Conservation (phyloP, 2,797 vertebrate genomes). For the Streptopelia turtur region DNA sequence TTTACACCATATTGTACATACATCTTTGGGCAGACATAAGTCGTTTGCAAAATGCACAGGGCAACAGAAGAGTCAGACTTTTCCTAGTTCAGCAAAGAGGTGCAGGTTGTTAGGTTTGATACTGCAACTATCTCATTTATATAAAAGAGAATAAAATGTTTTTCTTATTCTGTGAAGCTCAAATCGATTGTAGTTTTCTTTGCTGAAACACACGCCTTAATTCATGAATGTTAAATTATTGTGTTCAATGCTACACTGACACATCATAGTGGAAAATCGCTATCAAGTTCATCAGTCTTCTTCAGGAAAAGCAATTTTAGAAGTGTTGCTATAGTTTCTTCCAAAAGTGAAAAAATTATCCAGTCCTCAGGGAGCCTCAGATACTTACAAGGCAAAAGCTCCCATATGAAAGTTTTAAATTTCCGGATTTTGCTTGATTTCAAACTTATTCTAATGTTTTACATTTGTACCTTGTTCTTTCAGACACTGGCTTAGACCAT, state of each 20-base stretch:
- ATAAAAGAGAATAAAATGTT: not conserved
- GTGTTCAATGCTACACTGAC: not conserved
- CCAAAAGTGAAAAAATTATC: not conserved
- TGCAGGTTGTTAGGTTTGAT: not conserved
- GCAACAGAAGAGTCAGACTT: not conserved
- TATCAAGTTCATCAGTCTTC: not conserved
- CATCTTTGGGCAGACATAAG: not conserved
- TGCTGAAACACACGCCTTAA: not conserved
- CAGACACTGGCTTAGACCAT: slow-evolving; percentile 92
- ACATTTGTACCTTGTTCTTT: slow-evolving; percentile 30
- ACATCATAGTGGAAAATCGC: not conserved
- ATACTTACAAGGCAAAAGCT: not conserved
- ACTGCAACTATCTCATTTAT: not conserved
- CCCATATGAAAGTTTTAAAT: not conserved
- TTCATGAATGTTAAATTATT: not conserved
- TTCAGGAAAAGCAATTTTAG: not conserved
- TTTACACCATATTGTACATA: not conserved
- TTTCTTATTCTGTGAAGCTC: not conserved
- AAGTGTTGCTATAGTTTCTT: not conserved
- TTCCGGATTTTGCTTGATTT: not conserved
- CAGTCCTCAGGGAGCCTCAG: not conserved
- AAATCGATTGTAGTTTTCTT: not conserved
- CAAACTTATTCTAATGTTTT: not conserved
- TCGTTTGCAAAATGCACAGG: not conserved
- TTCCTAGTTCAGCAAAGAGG: not conserved